Evolutionary conservation across 1,140 invertebrate genomes (phyloP).

Genomic region (Ctenoplectra terminalis): DNA sequence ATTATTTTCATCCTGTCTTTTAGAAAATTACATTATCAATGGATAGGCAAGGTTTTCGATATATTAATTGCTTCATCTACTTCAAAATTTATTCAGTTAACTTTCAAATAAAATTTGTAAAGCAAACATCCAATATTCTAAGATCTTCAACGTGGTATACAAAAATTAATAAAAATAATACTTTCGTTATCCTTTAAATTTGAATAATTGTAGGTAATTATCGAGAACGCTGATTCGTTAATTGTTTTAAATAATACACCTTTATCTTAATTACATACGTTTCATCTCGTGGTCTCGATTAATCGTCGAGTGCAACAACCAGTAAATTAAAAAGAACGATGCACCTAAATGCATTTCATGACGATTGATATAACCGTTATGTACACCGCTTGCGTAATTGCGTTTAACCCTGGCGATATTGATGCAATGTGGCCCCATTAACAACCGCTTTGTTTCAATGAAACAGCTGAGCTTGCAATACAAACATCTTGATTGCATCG

Average conservation of each 20-base stretch:
- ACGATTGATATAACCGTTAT: neutral
- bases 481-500: conserved; percentile 13
- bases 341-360: neutral
- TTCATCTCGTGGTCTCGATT: neutral
- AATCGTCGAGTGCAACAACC: neutral
- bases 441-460: conserved; percentile 24
- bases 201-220: too few species aligned
- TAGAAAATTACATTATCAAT: too few species aligned
- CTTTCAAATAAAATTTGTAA: too few species aligned
- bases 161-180: too few species aligned
- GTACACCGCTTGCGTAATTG: neutral
- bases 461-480: conserved; percentile 14
- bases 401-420: conserved; percentile 2
- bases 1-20: too few species aligned
- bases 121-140: too few species aligned
- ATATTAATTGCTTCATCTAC: too few species aligned
- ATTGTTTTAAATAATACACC: neutral
- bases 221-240: neutral
- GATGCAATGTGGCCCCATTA: conserved; percentile 11
- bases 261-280: neutral
- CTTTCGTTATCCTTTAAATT: too few species aligned
- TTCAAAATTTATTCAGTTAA: too few species aligned
- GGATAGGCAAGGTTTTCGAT: too few species aligned
- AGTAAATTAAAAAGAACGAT: neutral
- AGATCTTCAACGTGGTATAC: too few species aligned